Base-by-base conservation (phyloP, 2,113 vertebrate species). In the Oceanites oceanicus region DNA sequence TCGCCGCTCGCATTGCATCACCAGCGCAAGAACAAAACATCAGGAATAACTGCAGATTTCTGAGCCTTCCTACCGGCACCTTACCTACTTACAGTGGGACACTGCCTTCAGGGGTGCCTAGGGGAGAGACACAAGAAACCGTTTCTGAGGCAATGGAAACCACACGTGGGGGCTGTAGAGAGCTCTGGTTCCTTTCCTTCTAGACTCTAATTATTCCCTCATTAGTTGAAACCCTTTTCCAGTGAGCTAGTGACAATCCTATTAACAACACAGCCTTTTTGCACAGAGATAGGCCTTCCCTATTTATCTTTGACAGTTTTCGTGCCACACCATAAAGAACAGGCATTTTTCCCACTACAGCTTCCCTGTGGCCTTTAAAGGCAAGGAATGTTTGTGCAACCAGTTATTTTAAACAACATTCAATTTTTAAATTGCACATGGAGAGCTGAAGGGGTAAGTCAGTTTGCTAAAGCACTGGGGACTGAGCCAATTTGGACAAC, bases 1-100 rank as follows among this genome's bases (percentile, higher is more conserved):
- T 40, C 2, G 0, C 47, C 0, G 1, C 59, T 32, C 34, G 30
- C 59, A 25, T 3, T 10, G 12, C 13, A 17, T 16, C 65, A 70
- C 20, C 45, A 40, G 13, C 0, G 0, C 13, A 21, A 50, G 12
- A 58, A 63, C 45, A 77, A 38, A 61, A 62, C 49, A 21, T n/a
- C 3, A 36, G 10, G 22, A 75, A 3, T 13, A 52, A 6, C 22
- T 9, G 63, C 45, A 59, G 11, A 44, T 29, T 30, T 13, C 47
- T 11, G 42, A 56, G 45, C 52, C 59, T 84, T 56, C 25, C 74
- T 49, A 12, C 44, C 14, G 49, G 70, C 50, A 30, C 59, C 7
- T 56, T 7, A n/a, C 65, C 72, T 34, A 5, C 12, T 32, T 4
- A n/a, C 30, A 34, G 26, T 7, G 34, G 42, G 78, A 34, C 36